phyloP scores from a whole-genome alignment of 2,888 invertebrate species.

The Drosophila mimica region DNA sequence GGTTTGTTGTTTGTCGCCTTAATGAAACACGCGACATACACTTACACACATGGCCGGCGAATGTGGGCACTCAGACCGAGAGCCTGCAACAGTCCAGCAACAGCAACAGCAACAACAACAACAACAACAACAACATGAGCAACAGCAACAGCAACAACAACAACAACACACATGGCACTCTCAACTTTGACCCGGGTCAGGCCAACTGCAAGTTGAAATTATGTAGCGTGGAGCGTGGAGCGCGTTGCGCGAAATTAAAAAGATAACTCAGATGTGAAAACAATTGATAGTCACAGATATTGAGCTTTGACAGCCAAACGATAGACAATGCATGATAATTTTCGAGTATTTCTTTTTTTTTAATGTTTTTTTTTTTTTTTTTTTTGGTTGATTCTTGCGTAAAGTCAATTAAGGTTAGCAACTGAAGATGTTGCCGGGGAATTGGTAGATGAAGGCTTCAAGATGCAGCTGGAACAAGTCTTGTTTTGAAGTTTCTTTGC shows the following conservation, averaged over 20 bases:
- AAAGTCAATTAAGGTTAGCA: conserved; percentile 75
- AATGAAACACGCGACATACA: conserved; percentile 80
- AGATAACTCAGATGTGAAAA: conserved; percentile 82
- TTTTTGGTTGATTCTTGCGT: conserved; percentile 51
- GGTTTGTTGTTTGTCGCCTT: conserved; percentile 79
- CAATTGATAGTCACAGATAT: conserved; percentile 80
- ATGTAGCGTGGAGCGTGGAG: conserved; percentile 58
- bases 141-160: conserved; percentile 23
- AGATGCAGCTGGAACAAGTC: conserved; percentile 54
- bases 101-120: conserved; percentile 4
- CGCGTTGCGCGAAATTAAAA: conserved; percentile 75
- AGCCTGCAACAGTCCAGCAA: conserved; percentile 43
- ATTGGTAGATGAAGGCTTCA: conserved; percentile 54
- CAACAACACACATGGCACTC: conserved; percentile 56
- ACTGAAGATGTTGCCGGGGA: conserved; percentile 23
- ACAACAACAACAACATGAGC: conserved; percentile 8
- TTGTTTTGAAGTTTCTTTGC: conserved; percentile 42
- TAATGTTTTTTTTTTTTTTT: neutral
- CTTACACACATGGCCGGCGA: conserved; percentile 56
- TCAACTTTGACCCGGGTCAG: conserved; percentile 80
- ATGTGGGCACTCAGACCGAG: conserved; percentile 36
- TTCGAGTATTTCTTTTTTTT: conserved; percentile 37
- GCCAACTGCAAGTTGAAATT: conserved; percentile 68
- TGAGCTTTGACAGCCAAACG: conserved; percentile 77
- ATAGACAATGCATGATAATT: conserved; percentile 76